phyloP scores from a whole-genome alignment of 2,888 invertebrate genomes.

The Drosophila dives region DNA sequence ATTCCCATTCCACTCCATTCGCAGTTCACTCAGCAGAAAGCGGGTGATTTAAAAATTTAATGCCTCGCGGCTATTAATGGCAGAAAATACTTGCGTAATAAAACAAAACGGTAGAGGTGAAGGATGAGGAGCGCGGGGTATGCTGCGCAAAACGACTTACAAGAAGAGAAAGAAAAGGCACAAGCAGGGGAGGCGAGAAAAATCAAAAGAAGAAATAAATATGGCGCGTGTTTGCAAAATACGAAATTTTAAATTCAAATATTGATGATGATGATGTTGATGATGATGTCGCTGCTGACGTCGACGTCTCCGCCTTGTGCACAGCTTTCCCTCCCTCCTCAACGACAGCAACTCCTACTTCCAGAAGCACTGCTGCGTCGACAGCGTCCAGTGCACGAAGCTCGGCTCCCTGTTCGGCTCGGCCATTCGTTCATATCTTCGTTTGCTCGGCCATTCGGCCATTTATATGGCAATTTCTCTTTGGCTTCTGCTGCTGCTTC shows the following conservation, averaged over 20 bases:
- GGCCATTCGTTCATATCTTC: neutral
- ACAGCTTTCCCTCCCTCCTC: neutral
- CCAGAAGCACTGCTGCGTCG: neutral
- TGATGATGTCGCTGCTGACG: constrained; percentile 14
- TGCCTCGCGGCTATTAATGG: constrained; percentile 81
- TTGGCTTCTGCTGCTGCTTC: constrained; percentile 11
- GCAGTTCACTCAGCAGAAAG: constrained; percentile 20
- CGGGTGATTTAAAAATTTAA: constrained; percentile 79
- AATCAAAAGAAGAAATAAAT: constrained; percentile 78
- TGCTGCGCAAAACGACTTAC: constrained; percentile 47
- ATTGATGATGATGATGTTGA: constrained; percentile 67
- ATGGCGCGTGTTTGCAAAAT: constrained; percentile 78
- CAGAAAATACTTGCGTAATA: constrained; percentile 79
- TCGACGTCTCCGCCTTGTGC: constrained; percentile 8
- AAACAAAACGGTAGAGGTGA: constrained; percentile 66
- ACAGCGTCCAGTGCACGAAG: constrained; percentile 13
- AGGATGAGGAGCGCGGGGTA: neutral
- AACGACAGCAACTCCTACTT: neutral
- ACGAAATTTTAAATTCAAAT: constrained; percentile 79
- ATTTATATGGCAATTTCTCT: constrained; percentile 34
- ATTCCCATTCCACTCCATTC: constrained; percentile 11
- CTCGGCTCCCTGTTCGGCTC: neutral
- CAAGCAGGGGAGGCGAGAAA: constrained; percentile 59
- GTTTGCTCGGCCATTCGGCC: constrained; percentile 27
- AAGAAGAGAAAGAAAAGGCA: constrained; percentile 18